A percentile compares a stretch with the other conserved stretches of the same genome.
These are phyloP conservation scores for Epirrhoe tristata DNA, from an alignment of 2,888 invertebrate genomes.

Conservation along the genomic window DNA sequence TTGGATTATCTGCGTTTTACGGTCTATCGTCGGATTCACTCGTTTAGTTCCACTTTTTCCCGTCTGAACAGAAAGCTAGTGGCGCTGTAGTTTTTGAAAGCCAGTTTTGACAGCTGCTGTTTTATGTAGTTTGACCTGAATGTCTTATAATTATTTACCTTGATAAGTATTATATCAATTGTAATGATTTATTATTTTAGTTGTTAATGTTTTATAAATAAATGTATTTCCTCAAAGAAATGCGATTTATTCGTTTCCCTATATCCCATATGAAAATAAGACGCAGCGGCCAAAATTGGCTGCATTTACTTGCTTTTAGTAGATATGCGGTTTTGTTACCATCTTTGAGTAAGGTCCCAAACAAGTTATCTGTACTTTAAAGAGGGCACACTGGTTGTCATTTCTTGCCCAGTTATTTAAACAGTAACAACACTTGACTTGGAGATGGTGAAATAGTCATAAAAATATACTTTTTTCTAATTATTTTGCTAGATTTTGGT, in stretches of 20 bases:
- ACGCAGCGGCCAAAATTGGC: conserved; percentile 1
- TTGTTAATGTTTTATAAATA: conserved; percentile 4
- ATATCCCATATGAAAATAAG: background rate
- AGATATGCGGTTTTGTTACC: background rate
- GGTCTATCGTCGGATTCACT: too few relatives aligned
- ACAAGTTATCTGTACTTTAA: too few relatives aligned
- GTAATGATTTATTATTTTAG: background rate
- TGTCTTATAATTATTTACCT: background rate
- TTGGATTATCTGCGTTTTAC: too few relatives aligned
- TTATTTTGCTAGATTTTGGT: too few relatives aligned
- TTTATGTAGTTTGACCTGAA: background rate
- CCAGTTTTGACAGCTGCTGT: background rate
- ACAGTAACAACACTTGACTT: too few relatives aligned
- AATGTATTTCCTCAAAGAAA: conserved; percentile 4
- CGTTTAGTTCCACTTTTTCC: background rate
- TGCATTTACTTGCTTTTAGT: background rate
- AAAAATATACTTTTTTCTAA: too few relatives aligned
- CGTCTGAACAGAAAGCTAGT: background rate
- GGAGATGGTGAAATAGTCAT: too few relatives aligned
- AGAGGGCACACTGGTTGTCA: too few relatives aligned
- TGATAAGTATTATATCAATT: background rate
- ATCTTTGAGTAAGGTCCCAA: background rate
- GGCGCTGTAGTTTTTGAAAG: background rate
- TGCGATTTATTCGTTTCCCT: conserved; percentile 5
- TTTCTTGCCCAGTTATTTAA: too few relatives aligned